A percentile compares a stretch with the other conserved stretches of the same genome.
Evolutionary conservation across 1,140 invertebrate genomes (phyloP).

Genomic region (Eriocheir sinensis): DNA sequence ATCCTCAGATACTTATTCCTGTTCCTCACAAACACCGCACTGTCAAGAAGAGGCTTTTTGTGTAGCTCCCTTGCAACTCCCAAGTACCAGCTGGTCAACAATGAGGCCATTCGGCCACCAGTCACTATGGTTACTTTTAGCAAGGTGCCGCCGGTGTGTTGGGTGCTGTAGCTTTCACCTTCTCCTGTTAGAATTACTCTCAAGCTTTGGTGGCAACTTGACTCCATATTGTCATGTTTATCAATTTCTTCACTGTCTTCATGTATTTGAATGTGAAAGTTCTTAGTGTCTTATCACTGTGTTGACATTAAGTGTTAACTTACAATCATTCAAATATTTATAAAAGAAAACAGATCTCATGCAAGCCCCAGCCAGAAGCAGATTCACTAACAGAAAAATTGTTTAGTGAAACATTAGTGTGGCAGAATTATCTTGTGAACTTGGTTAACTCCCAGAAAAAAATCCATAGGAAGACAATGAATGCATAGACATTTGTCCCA

Average conservation of each 20-base stretch:
- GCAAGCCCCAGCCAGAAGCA: slow-evolving; percentile 63
- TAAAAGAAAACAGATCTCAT: slow-evolving; percentile 65
- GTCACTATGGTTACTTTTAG: slow-evolving; percentile 33
- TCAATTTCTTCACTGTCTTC: slow-evolving; percentile 64
- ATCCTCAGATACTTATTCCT: slow-evolving; percentile 56
- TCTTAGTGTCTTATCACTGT: slow-evolving; percentile 75
- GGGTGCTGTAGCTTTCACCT: slow-evolving; percentile 60
- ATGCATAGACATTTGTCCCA: slow-evolving; percentile 45
- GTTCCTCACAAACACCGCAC: slow-evolving; percentile 49
- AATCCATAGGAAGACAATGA: slow-evolving; percentile 51
- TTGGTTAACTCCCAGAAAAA: background rate
- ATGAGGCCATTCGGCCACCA: background rate
- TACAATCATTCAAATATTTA: slow-evolving; percentile 73
- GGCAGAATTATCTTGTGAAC: slow-evolving; percentile 25
- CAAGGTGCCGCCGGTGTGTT: slow-evolving; percentile 47
- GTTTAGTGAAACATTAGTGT: slow-evolving; percentile 37
- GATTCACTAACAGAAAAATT: background rate
- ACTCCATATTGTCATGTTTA: slow-evolving; percentile 59
- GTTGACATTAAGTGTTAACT: slow-evolving; percentile 61
- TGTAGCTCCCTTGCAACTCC: slow-evolving; percentile 67
- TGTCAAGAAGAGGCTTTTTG: slow-evolving; percentile 68
- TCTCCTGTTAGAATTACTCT: slow-evolving; percentile 52
- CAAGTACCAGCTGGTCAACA: slow-evolving; percentile 54
- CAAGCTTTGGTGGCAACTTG: slow-evolving; percentile 69
- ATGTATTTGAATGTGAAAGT: slow-evolving; percentile 73